Base-by-base conservation (phyloP, 2,888 invertebrate species). In the Willowsia nigromaculata region DNA sequence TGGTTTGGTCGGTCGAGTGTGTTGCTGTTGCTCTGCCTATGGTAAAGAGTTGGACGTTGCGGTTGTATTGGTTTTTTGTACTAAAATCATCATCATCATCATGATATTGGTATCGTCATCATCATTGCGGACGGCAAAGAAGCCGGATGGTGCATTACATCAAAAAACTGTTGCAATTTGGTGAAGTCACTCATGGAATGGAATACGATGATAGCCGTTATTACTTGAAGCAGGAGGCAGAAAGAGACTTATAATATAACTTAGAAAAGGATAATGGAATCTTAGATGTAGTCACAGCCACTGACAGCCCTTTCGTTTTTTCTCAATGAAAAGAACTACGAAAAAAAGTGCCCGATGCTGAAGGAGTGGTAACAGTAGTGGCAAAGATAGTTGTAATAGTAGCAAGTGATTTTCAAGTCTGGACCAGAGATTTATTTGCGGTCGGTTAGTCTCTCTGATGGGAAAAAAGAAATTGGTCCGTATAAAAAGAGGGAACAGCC, bases 401-500 rank as follows among this genome's bases (percentile, higher is more conserved):
- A 43, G 53, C 71, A 83, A 88, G 62, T 81, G 88, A 88, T 83
- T 88, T 76, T 76, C 82, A 74, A 83, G 88, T 83, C 83, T 43
- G 22, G 84, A 47, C 50, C 78, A 65, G 88, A 88, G 88, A 88
- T 88, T 88, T 88, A 88, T 88, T 84, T 84, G 88, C 78, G 88
- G 88, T 84, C 84, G 53, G 88, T 84, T 84, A 82, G 83, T 78
- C 83, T 37, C 76, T 84, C 88, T 88, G 84, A 88, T 88, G 88
- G 84, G 74, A 83, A 84, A n/a, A 88, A 78, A 74, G 76, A 78
- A 84, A 88, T 84, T 88, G 88, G 88, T 56, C 53, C 81, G 80
- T 40, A 62, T n/a, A 50, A 1, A 43, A 71, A 47, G 27, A 27
- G 15, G 18, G 5, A 68, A 37, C 68, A n/a, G 68, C n/a, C 15